Percentiles rank a stretch among this genome's conserved stretches.
phyloP scores from a whole-genome alignment of 2,113 vertebrate genomes.

The Erythrocebus patas region DNA sequence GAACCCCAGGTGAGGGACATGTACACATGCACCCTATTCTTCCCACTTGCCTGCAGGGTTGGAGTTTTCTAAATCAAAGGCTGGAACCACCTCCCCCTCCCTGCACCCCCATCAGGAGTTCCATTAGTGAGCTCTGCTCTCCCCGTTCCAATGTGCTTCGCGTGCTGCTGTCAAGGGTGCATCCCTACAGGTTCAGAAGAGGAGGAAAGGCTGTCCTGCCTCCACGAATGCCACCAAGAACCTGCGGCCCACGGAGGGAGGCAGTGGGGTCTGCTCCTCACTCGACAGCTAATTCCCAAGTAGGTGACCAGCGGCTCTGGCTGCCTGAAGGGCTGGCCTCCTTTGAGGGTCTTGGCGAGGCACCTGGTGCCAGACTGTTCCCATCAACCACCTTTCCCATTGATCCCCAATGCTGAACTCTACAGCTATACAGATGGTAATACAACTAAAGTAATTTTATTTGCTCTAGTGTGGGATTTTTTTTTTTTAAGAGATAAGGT shows the following conservation, averaged over 20 bases:
- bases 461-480: neutral
- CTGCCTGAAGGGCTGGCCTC: neutral
- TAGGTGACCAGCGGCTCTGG: neutral
- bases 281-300: slow-evolving; percentile 18
- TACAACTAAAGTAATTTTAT: accelerated
- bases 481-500: too few species aligned
- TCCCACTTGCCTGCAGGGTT: neutral
- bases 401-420: too few species aligned
- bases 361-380: neutral
- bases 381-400: neutral
- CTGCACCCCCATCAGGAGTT: too few species aligned
- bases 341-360: neutral
- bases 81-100: neutral
- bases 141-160: accelerated
- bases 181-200: neutral
- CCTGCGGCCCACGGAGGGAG: neutral
- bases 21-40: accelerated
- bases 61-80: neutral
- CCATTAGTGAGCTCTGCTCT: accelerated
- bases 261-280: neutral
- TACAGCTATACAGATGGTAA: accelerated
- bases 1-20: accelerated
- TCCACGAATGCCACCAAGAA: neutral
- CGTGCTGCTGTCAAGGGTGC: neutral
- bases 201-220: accelerated